Evolutionary conservation across 2,797 vertebrate genomes (phyloP).

Genomic region (Microchirus variegatus): DNA sequence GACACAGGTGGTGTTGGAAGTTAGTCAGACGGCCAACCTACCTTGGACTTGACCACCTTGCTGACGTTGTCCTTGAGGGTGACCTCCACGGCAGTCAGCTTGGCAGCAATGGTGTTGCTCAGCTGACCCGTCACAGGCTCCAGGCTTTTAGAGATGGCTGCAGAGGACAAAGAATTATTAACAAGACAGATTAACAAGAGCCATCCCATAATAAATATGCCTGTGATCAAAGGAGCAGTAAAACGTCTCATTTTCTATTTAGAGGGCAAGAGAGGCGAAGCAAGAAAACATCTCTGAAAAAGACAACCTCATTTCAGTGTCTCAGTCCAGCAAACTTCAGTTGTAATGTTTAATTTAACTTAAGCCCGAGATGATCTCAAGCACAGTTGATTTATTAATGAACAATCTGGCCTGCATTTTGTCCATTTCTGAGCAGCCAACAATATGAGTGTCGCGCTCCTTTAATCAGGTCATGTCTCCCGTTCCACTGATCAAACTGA

Average conservation of each 20-base stretch:
- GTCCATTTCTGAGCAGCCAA: neutral
- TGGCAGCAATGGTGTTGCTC: conserved; percentile 87
- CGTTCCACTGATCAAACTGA: too few relatives aligned
- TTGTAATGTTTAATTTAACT: conserved; percentile 36
- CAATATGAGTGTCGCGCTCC: neutral
- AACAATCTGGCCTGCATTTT: neutral
- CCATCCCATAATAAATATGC: conserved; percentile 18
- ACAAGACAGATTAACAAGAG: conserved; percentile 26
- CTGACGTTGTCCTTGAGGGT: conserved; percentile 91
- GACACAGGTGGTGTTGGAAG: neutral
- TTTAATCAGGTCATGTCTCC: too few relatives aligned
- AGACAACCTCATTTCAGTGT: conserved; percentile 23
- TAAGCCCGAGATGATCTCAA: conserved; percentile 19
- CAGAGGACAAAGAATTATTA: conserved; percentile 17
- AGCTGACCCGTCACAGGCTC: conserved; percentile 91
- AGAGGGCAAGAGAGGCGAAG: conserved; percentile 23
- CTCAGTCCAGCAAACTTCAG: conserved; percentile 25
- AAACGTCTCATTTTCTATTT: conserved; percentile 11
- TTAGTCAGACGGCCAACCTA: conserved; percentile 48
- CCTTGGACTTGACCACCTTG: conserved; percentile 97
- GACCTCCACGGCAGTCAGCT: conserved; percentile 90
- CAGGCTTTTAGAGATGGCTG: conserved; percentile 93
- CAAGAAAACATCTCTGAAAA: conserved; percentile 19
- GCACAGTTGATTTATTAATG: conserved; percentile 45
- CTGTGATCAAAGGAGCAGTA: conserved; percentile 6